A percentile compares a stretch with the other conserved stretches of the same genome.
Evolutionary conservation across 2,888 invertebrate genomes (phyloP).

Genomic region (Melieria picta): DNA sequence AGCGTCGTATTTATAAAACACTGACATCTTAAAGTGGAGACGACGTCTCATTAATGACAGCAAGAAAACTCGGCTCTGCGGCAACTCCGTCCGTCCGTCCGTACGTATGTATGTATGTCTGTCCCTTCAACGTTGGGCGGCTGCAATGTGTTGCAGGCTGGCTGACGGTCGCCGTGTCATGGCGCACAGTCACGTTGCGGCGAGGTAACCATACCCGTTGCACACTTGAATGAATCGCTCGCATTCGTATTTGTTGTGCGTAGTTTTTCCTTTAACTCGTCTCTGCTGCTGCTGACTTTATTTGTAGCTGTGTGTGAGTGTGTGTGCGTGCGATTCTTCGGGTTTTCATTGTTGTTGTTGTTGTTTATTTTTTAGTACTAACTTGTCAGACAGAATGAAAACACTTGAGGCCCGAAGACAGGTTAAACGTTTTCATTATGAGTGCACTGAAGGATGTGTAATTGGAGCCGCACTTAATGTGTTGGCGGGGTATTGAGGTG

Average conservation of each 20-base stretch:
- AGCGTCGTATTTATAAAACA: conserved; percentile 28
- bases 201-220: background rate
- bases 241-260: background rate
- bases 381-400: conserved; percentile 27
- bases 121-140: background rate
- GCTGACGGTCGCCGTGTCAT: background rate
- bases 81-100: conserved; percentile 1
- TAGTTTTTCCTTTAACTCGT: conserved; percentile 6
- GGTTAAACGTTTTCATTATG: conserved; percentile 34
- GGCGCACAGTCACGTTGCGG: conserved; percentile 16
- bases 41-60: conserved; percentile 37
- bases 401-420: conserved; percentile 30
- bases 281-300: background rate
- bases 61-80: conserved; percentile 26
- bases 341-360: background rate
- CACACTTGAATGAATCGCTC: conserved; percentile 22
- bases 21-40: conserved; percentile 34
- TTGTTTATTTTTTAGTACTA: conserved; percentile 20
- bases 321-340: background rate
- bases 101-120: background rate
- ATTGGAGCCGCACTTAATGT: conserved; percentile 26
- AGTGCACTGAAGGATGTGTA: conserved; percentile 33
- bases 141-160: too few species aligned
- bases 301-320: background rate
- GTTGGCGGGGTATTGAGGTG: conserved; percentile 27